Evolutionary conservation across 2,797 vertebrate species (phyloP).

Genomic region (Diglossa cyanea): DNA sequence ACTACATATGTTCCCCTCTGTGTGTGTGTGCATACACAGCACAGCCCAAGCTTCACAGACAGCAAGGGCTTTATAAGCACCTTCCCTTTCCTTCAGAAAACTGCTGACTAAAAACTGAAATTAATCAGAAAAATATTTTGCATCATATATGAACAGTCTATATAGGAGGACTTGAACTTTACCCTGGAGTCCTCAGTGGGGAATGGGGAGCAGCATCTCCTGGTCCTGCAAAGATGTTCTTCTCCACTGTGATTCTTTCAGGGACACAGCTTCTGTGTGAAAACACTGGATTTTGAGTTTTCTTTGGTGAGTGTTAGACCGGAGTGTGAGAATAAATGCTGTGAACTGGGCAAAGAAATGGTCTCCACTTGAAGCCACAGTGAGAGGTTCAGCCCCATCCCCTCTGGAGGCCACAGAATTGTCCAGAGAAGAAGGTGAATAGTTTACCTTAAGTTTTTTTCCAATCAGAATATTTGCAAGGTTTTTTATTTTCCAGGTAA

Average conservation of each 20-base stretch:
- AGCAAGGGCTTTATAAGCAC: background rate
- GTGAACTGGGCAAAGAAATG: fast-evolving
- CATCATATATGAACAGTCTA: fast-evolving
- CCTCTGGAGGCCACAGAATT: background rate
- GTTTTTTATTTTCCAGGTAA: background rate
- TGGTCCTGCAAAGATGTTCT: background rate
- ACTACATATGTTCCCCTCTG: background rate
- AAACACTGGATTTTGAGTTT: background rate
- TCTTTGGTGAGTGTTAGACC: background rate
- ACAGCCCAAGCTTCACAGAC: background rate
- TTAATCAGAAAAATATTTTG: background rate
- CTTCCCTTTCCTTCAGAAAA: background rate
- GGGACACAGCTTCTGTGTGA: background rate
- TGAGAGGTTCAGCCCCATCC: background rate
- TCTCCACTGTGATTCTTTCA: background rate
- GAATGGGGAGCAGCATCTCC: background rate
- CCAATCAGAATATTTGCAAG: background rate
- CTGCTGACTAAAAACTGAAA: background rate
- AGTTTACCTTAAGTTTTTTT: background rate
- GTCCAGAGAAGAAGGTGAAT: background rate
- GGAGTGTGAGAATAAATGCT: background rate
- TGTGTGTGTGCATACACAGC: background rate
- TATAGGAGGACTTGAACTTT: background rate
- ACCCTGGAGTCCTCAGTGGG: fast-evolving
- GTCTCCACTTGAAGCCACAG: background rate